phyloP scores from a whole-genome alignment of 2,797 vertebrate genomes.

The Acipenser transmontanus region DNA sequence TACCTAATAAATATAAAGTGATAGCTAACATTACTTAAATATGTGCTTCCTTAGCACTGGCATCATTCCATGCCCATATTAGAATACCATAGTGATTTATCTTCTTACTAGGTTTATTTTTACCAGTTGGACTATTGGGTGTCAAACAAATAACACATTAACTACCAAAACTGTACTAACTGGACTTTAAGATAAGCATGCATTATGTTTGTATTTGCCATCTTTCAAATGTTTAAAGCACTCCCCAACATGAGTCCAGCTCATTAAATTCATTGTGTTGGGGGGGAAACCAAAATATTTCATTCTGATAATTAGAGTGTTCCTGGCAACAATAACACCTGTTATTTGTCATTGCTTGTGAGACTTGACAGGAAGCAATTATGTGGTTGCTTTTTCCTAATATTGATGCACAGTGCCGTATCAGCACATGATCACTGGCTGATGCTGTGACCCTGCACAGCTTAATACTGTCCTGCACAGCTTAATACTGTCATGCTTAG shows the following conservation, averaged over 20 bases:
- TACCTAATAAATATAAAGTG: no score
- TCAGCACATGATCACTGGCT: conserved; percentile 22
- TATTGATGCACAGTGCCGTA: conserved; percentile 20
- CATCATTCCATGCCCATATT: no score
- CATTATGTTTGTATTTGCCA: no score
- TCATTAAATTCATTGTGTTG: no score
- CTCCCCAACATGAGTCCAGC: no score
- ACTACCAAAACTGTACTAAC: conserved; percentile 1
- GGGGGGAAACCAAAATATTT: not conserved
- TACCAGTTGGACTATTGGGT: no score
- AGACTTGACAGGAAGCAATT: conserved; percentile 16
- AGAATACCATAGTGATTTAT: no score
- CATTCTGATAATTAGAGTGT: conserved; percentile 11
- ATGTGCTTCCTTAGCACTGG: no score
- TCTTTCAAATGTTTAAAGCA: no score
- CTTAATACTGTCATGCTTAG: not conserved
- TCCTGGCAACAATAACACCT: conserved; percentile 5
- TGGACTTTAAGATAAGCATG: not conserved
- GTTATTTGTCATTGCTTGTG: conserved; percentile 17
- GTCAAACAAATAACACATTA: no score
- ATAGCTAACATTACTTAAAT: no score
- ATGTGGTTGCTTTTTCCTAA: conserved; percentile 19
- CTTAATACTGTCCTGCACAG: conserved; percentile 34
- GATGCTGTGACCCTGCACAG: conserved; percentile 23
- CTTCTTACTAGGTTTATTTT: no score